Conservation (phyloP, 2,797 vertebrate genomes). For the Cynopterus sphinx region DNA sequence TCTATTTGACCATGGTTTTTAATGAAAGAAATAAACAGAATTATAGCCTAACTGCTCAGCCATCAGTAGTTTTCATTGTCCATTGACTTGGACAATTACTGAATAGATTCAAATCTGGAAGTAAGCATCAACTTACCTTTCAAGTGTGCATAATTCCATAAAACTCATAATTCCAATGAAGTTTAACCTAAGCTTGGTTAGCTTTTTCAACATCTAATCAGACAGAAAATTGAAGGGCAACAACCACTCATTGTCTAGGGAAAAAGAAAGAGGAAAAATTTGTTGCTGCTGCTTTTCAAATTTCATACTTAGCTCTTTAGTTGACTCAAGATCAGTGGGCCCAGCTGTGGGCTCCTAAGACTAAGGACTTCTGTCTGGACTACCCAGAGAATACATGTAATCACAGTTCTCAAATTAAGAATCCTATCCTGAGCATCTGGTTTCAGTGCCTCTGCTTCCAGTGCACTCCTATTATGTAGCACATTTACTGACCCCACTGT, state of each 20-base stretch:
- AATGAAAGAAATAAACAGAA: slow-evolving; percentile 39
- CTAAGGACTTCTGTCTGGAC: not conserved
- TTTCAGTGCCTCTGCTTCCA: not conserved
- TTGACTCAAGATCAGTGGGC: not conserved
- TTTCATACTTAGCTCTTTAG: not conserved
- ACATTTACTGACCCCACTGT: not conserved
- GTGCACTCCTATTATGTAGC: not conserved
- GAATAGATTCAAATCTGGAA: not conserved
- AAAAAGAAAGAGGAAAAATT: not conserved
- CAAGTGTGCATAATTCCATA: not conserved
- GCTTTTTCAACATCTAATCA: not conserved
- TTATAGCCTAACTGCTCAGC: not conserved
- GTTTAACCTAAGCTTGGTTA: not conserved
- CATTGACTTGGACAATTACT: not conserved
- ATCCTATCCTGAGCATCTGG: not conserved
- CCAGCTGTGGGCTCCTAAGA: not conserved
- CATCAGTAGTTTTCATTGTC: not conserved
- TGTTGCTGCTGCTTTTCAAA: not conserved
- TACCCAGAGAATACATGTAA: not conserved
- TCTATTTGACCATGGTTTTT: not conserved
- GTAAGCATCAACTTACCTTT: not conserved
- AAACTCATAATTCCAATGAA: not conserved
- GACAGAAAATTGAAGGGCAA: not conserved
- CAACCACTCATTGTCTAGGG: not conserved
- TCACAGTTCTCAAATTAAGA: not conserved